Evolutionary conservation across 2,797 vertebrate genomes (phyloP), one percentile per base, ranked within the genome.

Genomic region (Chrysocyon brachyurus): DNA sequence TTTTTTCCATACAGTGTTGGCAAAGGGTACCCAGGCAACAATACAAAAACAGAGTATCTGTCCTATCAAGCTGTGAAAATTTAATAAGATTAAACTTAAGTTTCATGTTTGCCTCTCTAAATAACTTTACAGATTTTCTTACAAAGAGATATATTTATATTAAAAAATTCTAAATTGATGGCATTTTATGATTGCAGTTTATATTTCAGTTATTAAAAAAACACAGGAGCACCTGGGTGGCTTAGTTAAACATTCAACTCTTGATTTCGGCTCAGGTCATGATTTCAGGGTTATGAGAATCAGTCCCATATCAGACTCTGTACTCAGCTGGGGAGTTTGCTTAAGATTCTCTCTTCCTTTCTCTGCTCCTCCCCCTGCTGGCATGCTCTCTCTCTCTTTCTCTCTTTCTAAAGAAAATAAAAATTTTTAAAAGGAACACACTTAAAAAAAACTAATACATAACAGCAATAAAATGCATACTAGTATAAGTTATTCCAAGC

Each of bases 71-170:
- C 4, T 63, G 78, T 72, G 24, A 82, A 90, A 36, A 63, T 52
- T n/a, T 59, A 78, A 33, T 68, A 88, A 28, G 16, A 82, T 91
- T 46, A 63, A 59, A 31, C 16, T 15, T 52, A 9, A 75, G 1
- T 59, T 96, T 66, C 24, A 59, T 81, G 21, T 85, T 57, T 68
- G 33, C 24, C 4, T 87, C 4, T 82, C 5, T 66, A 90, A 90
- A 85, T 77, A 73, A 46, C 85, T 64, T 52, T 93, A 56, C 2
- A 24, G 28, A 46, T 79, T 89, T 97, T 78, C 63, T 56, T 85
- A 68, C 11, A 64, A 66, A 92, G 52, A 52, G 0, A 1, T n/a
- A 26, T 63, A 49, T 73, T 28, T 64, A 12, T 28, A 73, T 40
- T 12, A 28, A 52, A 94, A 73, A 2, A 85, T 54, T 63, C 19